Evolutionary conservation across 2,797 vertebrate species (phyloP).

Genomic region (Coluber constrictor): DNA sequence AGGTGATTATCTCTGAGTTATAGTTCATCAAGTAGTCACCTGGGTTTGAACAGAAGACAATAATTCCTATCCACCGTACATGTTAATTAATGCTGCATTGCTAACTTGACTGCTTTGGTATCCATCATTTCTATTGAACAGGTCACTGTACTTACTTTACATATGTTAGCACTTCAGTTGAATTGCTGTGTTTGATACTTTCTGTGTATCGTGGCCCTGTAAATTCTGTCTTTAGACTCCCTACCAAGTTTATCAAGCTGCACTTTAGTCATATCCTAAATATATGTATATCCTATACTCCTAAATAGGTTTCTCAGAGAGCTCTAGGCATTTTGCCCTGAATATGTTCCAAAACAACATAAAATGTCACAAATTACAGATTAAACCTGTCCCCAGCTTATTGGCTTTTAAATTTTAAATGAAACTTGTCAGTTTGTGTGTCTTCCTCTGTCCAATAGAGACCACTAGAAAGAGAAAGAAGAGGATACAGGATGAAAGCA

Average conservation of each 20-base stretch:
- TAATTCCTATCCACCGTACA: background rate
- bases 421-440: conserved; percentile 2
- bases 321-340: too few relatives aligned
- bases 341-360: too few relatives aligned
- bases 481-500: background rate
- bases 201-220: background rate
- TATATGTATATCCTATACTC: too few relatives aligned
- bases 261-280: background rate
- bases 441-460: background rate
- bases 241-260: background rate
- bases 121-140: background rate
- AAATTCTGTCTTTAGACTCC: background rate
- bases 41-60: background rate
- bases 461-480: background rate
- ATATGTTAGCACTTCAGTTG: background rate
- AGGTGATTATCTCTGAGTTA: background rate
- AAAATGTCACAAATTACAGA: background rate
- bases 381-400: background rate
- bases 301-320: background rate
- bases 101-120: background rate
- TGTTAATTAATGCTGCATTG: background rate
- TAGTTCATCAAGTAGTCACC: background rate
- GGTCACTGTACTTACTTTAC: background rate
- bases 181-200: background rate
- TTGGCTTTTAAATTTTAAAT: background rate